Conservation (phyloP, 2,113 vertebrate species). For the Acanthochromis polyacanthus region DNA sequence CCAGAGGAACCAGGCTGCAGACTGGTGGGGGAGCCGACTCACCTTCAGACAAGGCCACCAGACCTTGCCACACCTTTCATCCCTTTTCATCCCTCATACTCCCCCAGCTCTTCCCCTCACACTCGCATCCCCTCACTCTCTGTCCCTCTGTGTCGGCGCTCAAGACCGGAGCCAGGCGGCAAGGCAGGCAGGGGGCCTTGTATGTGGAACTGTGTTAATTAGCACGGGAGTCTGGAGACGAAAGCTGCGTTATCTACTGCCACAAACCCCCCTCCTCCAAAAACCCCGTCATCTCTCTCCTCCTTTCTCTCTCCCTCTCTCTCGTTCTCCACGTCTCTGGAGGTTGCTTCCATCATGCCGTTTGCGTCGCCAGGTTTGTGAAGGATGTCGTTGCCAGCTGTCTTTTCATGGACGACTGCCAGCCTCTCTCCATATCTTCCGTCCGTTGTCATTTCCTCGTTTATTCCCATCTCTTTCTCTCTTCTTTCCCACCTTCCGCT, state of each 20-base stretch:
- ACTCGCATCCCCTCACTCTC: constrained; percentile 12
- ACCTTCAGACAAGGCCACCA: constrained; percentile 83
- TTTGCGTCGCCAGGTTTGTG: constrained; percentile 80
- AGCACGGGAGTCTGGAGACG: constrained; percentile 73
- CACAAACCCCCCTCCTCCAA: constrained; percentile 37
- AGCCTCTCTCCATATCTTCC: constrained; percentile 72
- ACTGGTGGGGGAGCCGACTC: constrained; percentile 66
- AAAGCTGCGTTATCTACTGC: constrained; percentile 68
- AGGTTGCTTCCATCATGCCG: constrained; percentile 72
- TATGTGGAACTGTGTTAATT: constrained; percentile 81
- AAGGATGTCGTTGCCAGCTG: constrained; percentile 87
- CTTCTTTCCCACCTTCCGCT: constrained; percentile 31
- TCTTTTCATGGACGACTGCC: constrained; percentile 82
- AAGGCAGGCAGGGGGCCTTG: constrained; percentile 65
- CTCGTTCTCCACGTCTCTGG: constrained; percentile 62
- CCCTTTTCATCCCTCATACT: constrained; percentile 43
- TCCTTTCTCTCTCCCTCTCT: constrained; percentile 47
- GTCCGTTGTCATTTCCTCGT: constrained; percentile 73
- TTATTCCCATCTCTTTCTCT: constrained; percentile 69
- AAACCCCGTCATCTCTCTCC: constrained; percentile 52
- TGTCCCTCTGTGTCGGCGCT: constrained; percentile 40
- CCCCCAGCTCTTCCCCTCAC: constrained; percentile 28
- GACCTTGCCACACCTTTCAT: constrained; percentile 64
- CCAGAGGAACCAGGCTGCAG: constrained; percentile 67
- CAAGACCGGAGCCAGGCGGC: constrained; percentile 55